These are phyloP conservation scores for Pelmatolapia mariae DNA, from an alignment of 2,113 vertebrate species.

Conservation along the genomic window DNA sequence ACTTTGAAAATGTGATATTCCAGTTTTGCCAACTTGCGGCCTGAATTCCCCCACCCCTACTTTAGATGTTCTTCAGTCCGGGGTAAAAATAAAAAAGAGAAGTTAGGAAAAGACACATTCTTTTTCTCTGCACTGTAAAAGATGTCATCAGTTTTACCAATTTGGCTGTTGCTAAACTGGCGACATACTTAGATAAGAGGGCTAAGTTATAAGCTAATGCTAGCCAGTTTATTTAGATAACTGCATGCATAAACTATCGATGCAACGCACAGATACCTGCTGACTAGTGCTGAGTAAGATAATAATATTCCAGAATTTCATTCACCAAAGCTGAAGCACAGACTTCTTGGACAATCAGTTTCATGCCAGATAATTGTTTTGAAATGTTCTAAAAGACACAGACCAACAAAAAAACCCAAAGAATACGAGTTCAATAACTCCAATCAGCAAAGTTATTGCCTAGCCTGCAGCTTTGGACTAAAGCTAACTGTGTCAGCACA, in stretches of 20 bases:
- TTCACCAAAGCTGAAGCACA: neutral
- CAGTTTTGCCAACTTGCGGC: conserved; percentile 49
- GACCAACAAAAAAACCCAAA: neutral
- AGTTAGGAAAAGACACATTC: neutral
- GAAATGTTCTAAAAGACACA: neutral
- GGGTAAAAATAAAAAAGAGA: neutral
- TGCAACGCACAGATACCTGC: neutral
- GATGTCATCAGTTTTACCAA: neutral
- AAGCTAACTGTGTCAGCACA: neutral
- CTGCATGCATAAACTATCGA: neutral
- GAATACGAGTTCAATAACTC: neutral
- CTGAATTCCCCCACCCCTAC: neutral
- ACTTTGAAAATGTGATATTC: conserved; percentile 70
- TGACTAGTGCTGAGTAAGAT: neutral
- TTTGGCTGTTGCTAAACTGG: neutral
- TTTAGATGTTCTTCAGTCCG: neutral
- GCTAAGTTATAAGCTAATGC: too few species aligned
- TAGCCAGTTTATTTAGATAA: neutral
- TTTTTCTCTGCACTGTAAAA: neutral
- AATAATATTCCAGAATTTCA: neutral
- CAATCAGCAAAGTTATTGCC: neutral
- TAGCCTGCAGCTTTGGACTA: neutral
- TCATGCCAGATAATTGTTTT: neutral
- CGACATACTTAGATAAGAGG: neutral
- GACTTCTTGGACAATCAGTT: neutral